Evolutionary conservation across 1,140 invertebrate species (phyloP).

Genomic region (Halesus radiatus): DNA sequence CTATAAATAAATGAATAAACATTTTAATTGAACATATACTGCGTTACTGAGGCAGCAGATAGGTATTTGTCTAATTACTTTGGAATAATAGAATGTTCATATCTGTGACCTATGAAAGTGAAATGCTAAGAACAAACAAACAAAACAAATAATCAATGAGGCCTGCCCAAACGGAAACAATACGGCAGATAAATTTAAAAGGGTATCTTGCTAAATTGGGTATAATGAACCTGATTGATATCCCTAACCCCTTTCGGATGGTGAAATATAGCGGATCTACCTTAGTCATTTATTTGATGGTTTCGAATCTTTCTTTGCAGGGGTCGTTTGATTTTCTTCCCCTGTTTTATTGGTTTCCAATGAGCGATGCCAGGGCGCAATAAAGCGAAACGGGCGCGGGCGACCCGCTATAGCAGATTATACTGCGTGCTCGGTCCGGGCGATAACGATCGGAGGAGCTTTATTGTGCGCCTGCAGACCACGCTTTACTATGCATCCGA

Average conservation of each 20-base stretch:
- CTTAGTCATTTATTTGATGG: conserved; percentile 22
- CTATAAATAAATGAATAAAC: too few species aligned
- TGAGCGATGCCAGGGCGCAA: conserved; percentile 28
- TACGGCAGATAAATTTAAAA: too few species aligned
- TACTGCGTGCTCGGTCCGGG: conserved; percentile 47
- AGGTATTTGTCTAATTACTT: too few species aligned
- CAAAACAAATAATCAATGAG: too few species aligned
- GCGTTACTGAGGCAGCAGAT: too few species aligned
- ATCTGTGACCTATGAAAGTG: too few species aligned
- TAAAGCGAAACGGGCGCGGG: conserved; percentile 24
- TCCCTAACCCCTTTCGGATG: background rate
- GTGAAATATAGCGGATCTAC: conserved; percentile 10
- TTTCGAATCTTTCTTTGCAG: background rate
- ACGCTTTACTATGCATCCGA: background rate
- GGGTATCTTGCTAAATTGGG: too few species aligned
- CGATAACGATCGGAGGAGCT: conserved; percentile 49
- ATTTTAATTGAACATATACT: too few species aligned
- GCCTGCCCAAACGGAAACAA: too few species aligned
- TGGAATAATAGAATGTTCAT: too few species aligned
- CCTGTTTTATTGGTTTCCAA: conserved; percentile 35
- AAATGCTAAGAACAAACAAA: too few species aligned
- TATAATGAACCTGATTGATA: conserved; percentile 16
- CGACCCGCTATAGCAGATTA: conserved; percentile 42
- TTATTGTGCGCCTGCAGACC: conserved; percentile 8
- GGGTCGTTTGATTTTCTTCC: conserved; percentile 30